Base-by-base conservation (phyloP, 2,888 invertebrate genomes). In the Trimorus sp. region DNA sequence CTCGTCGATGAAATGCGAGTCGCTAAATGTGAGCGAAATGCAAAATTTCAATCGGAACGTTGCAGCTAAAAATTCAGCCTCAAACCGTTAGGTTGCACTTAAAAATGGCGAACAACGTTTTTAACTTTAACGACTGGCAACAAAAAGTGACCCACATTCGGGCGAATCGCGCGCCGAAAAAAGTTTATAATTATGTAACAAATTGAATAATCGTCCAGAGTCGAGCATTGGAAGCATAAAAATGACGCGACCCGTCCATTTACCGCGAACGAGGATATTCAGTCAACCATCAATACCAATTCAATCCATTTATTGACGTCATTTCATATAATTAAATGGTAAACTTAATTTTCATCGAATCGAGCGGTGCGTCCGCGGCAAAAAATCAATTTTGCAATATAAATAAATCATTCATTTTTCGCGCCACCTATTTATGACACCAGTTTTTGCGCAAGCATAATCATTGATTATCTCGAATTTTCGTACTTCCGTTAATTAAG, bases 281-380 rank as follows among this genome's bases (percentile, higher is more conserved):
- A 74, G 42, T 68, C 56, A 49, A 66, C 40, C 62, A 15, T 60
- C 68, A 51, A 73, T 73, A 74, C 62, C 60, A 71, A 75, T 80
- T 75, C 75, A 76, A 76, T 73, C 48, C 66, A 65, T 78, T 78
- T 71, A 78, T 71, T 71, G 71, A 60, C 66, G 71, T 70, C 58
- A 53, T 53, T 53, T 14, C 53, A 8, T 11, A 45, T 59, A 71
- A 73, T 78, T 71, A 78, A 78, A 71, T 70, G 59, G 59, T 70
- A 75, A 70, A 70, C 16, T 70, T 70, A 53, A 79, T 79, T 71
- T 71, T 60, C 54, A 71, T 71, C 54, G 60, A 59, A 42, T 38
- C 36, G 48, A 48, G 42, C 59, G 51, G 48, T 63, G 48, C 53
- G 15, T 54, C 11, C 36, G 59, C 2, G 37, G 40, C 48, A 73